Conservation (phyloP, 2,888 invertebrate genomes). For the Heliothis peltigera region DNA sequence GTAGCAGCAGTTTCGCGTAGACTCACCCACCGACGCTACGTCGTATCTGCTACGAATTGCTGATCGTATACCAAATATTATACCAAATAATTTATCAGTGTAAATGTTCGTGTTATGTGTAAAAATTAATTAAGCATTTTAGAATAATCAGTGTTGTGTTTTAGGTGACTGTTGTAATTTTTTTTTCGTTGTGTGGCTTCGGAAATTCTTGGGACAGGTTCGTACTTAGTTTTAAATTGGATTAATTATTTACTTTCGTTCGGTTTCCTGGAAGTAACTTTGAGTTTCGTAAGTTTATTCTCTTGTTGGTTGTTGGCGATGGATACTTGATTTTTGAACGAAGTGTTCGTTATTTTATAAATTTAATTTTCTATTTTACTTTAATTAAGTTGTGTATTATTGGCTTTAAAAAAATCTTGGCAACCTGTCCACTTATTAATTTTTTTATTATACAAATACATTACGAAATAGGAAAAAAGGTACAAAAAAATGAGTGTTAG, state of each 20-base stretch:
- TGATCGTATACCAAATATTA: conserved; percentile 59
- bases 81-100: conserved; percentile 46
- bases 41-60: conserved; percentile 66
- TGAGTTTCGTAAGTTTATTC: not conserved
- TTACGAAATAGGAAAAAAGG: no score
- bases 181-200: conserved; percentile 64
- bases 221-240: conserved; percentile 64
- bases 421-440: no score
- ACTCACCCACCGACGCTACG: conserved; percentile 72
- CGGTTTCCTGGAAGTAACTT: conserved; percentile 35
- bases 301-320: not conserved
- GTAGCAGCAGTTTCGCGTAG: conserved; percentile 78
- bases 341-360: not conserved
- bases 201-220: conserved; percentile 62
- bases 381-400: not conserved
- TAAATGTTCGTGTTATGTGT: conserved; percentile 57
- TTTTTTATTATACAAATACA: no score
- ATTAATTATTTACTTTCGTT: conserved; percentile 61
- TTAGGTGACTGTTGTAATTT: conserved; percentile 57
- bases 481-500: no score
- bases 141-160: conserved; percentile 62
- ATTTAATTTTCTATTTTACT: not conserved
- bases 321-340: conserved; percentile 3
- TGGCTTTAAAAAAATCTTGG: no score
- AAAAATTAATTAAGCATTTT: conserved; percentile 24